phyloP scores from a whole-genome alignment of 2,888 invertebrate genomes.

The Polyommatus icarus region DNA sequence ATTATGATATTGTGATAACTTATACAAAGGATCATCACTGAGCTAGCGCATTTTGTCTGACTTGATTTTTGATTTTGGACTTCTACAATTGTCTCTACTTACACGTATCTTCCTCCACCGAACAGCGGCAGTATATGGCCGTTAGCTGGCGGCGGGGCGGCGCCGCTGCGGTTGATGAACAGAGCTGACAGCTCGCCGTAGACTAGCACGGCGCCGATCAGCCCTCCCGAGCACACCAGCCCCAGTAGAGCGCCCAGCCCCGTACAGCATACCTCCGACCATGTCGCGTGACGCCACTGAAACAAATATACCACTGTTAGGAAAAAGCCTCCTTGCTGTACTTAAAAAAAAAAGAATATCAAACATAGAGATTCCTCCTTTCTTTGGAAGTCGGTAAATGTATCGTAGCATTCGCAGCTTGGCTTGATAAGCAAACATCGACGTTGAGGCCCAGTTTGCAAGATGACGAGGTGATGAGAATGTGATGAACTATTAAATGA shows the following conservation, averaged over 20 bases:
- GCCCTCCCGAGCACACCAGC: slow-evolving; percentile 57
- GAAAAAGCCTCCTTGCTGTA: no score
- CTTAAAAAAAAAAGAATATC: no score
- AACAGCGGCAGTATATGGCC: slow-evolving; percentile 68
- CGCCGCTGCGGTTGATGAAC: slow-evolving; percentile 75
- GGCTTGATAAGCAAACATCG: no score
- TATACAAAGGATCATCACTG: no score
- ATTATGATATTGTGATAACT: no score
- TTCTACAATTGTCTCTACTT: slow-evolving; percentile 48
- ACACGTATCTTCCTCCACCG: slow-evolving; percentile 78
- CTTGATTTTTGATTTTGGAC: neutral
- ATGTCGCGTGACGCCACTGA: slow-evolving; percentile 71
- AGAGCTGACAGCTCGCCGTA: slow-evolving; percentile 83
- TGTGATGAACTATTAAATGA: no score
- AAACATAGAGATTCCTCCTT: no score
- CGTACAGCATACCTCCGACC: slow-evolving; percentile 53
- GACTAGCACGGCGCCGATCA: slow-evolving; percentile 79
- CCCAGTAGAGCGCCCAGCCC: slow-evolving; percentile 50
- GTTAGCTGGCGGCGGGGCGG: slow-evolving; percentile 59
- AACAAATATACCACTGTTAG: slow-evolving; percentile 6
- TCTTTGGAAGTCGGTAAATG: no score
- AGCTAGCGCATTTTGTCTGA: no score
- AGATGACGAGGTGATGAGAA: no score
- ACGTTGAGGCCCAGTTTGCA: no score
- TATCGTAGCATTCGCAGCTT: no score